Evolutionary conservation across 2,113 vertebrate species (phyloP), one percentile per base, ranked within the genome.

Genomic region (Charadrius vociferus): DNA sequence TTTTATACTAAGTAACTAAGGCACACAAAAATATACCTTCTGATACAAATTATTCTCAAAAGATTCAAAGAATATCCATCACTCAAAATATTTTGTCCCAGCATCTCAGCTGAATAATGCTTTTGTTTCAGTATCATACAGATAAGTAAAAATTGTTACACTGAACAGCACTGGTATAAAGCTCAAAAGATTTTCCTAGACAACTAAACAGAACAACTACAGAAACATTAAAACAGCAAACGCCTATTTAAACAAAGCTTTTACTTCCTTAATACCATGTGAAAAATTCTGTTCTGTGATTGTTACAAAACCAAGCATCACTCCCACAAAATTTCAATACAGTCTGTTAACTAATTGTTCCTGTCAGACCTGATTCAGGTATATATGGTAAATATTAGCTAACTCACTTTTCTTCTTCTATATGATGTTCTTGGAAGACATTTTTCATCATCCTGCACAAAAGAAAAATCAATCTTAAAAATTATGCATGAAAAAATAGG

Each of bases 391-490:
- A 81, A 39, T 39, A 56, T 19, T 66, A 41, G 41, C 4, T 75
- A 90, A 98, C 97, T 98, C 88, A 98, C 98, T 98, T 97, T 98
- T 89, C 98, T 97, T 91, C 98, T 98, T 97, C 98, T 98, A 23
- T 98, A 98, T n/a, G 99, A 99, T 21, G 99, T 98, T 94, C 99
- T 98, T 16, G 99, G 99, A 81, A 97, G 92, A 94, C 93, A 98
- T 73, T 95, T 99, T 98, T 99, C 98, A 90, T 98, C 97, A 88
- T 99, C 99, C 99, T 99, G 94, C 58, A 97, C 91, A 96, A 93
- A 87, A 97, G 63, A 93, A 43, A 43, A 56, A 95, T 18, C 14
- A 47, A 53, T 34, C 1, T 8, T 93, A 63, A 90, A 80, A 95
- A 59, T 23, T 5, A 37, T 9, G 3, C 23, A 58, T 11, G 53